Conservation (phyloP, 2,113 vertebrate species). For the Miniopterus natalensis region DNA sequence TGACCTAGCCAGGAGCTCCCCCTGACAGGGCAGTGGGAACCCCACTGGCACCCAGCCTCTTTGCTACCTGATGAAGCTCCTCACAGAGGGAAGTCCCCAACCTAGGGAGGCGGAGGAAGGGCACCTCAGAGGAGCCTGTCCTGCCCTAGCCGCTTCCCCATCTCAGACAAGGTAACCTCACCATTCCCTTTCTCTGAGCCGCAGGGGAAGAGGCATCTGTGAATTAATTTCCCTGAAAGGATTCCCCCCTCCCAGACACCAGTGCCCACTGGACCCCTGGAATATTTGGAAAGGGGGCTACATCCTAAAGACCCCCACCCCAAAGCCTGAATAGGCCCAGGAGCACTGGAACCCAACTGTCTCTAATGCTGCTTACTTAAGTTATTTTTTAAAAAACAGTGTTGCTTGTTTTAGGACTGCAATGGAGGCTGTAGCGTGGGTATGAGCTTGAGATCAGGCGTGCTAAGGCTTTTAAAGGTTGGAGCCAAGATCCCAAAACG, state of each 20-base stretch:
- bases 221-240: not conserved
- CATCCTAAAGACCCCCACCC: not conserved
- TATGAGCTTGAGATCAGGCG: not conserved
- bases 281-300: not conserved
- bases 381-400: not conserved
- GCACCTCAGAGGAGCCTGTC: not conserved
- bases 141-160: not conserved
- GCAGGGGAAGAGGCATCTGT: not conserved
- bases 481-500: not conserved
- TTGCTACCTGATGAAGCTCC: not conserved
- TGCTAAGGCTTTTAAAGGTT: not conserved
- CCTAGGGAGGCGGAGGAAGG: accelerated
- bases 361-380: not conserved
- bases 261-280: not conserved
- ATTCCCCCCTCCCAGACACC: not conserved
- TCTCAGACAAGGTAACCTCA: not conserved
- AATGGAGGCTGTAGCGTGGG: not conserved
- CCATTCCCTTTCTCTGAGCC: not conserved
- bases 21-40: not conserved
- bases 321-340: not conserved
- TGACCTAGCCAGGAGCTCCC: not conserved
- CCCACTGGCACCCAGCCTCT: not conserved
- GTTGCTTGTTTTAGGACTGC: not conserved
- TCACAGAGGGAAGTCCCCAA: not conserved
- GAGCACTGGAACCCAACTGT: not conserved